Evolutionary conservation across 2,888 invertebrate species (phyloP).

Genomic region (Leptogaster cylindrica): DNA sequence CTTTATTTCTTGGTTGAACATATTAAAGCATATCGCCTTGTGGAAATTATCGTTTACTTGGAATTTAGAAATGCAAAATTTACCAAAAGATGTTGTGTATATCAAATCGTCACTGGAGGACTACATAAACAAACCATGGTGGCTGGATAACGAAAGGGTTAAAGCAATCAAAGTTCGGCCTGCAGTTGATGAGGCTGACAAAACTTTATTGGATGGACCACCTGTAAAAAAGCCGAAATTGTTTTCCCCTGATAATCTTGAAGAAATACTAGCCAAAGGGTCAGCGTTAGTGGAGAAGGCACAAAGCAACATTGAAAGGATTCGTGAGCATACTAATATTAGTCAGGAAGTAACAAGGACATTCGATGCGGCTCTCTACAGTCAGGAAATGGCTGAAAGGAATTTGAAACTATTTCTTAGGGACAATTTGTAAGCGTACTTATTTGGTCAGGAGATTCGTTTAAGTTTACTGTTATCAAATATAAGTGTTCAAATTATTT

Average conservation of each 20-base stretch:
- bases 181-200: constrained; percentile 9
- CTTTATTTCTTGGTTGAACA: constrained; percentile 52
- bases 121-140: constrained; percentile 54
- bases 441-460: too few species aligned
- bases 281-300: constrained; percentile 40
- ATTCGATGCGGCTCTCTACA: constrained; percentile 45
- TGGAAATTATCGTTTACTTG: constrained; percentile 46
- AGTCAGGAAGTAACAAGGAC: constrained; percentile 44
- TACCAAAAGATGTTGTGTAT: constrained; percentile 55
- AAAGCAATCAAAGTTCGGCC: constrained; percentile 48
- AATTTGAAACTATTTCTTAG: constrained; percentile 29
- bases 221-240: constrained; percentile 20
- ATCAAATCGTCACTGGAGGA: constrained; percentile 50
- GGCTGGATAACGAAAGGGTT: constrained; percentile 52
- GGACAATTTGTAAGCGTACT: constrained; percentile 31
- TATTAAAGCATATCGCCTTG: constrained; percentile 54
- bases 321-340: constrained; percentile 6
- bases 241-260: constrained; percentile 18
- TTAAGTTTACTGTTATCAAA: too few species aligned
- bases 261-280: constrained; percentile 41
- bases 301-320: constrained; percentile 42
- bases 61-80: constrained; percentile 16
- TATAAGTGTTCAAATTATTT: too few species aligned
- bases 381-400: constrained; percentile 44
- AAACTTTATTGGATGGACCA: constrained; percentile 8